Base-by-base conservation (phyloP, 2,113 vertebrate genomes). In the Pristiophorus japonicus region DNA sequence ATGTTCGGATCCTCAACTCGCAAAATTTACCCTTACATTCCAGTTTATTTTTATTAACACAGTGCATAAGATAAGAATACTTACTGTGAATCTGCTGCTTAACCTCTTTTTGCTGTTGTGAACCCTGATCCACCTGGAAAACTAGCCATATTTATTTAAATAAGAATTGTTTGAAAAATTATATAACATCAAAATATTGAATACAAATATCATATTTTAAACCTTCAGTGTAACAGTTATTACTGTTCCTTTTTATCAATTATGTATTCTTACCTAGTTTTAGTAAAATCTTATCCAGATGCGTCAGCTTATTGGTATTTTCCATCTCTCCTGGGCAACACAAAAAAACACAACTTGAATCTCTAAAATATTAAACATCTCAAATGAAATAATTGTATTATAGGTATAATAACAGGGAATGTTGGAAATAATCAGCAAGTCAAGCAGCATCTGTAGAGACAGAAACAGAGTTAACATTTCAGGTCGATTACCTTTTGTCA, bases 21-120 rank as follows among this genome's bases (percentile, higher is more conserved):
- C 18, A 88, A 55, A 88, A 88, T 6, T 16, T 62, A 91, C 4
- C 55, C 55, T 94, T 94, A 67, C 42, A 45, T 24, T 94, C 42
- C 20, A 38, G 1, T 65, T 67, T 47, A 70, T 70, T 94, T 70
- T 67, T 67, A 30, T 94, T 67, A 42, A 7, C 34, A 38, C 4
- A 42, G 34, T 90, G 30, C 10, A 45, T 81, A 81, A 42, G 38
- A 81, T 1, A 81, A 59, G 95, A 73, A 51, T 96, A 98, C 98
- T 98, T 96, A 98, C 98, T 96, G 34, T 97, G 96, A 96, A 97
- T 97, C 96, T 97, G 97, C 94, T 97, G 97, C 59, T 96, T 96
- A 91, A 93, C 95, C 0, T 96, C 96, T 96, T 97, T 97, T 96
- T 97, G 98, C 88, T 96, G 95, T 34, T 78, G 96, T 95, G 75